Percentiles rank a stretch among this genome's conserved stretches.
Conservation (phyloP, 2,113 vertebrate genomes). For the Cebidichthys violaceus region DNA sequence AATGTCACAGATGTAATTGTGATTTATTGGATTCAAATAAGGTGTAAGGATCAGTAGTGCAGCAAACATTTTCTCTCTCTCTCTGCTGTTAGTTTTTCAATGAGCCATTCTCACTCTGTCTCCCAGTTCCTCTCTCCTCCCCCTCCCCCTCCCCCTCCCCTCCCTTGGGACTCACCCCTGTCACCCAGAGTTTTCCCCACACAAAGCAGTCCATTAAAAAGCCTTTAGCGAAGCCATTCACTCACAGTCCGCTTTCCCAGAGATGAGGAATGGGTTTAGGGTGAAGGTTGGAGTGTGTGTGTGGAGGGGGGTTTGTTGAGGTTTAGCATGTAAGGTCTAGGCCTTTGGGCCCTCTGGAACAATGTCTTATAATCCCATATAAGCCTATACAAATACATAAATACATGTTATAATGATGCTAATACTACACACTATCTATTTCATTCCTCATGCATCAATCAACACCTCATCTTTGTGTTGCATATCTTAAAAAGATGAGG, state of each 20-base stretch:
- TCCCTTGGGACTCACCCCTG: constrained; percentile 44
- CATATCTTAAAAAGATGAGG: neutral
- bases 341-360: constrained; percentile 30
- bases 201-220: constrained; percentile 78
- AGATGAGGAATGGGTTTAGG: constrained; percentile 65
- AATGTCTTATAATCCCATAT: constrained; percentile 44
- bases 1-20: constrained; percentile 9
- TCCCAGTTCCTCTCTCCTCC: neutral
- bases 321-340: constrained; percentile 53
- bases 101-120: constrained; percentile 19
- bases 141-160: neutral
- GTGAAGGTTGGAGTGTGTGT: constrained; percentile 41
- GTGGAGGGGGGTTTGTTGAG: constrained; percentile 9
- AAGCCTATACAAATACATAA: constrained; percentile 31
- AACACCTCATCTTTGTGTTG: neutral
- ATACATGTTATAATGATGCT: neutral
- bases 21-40: constrained; percentile 26
- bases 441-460: neutral
- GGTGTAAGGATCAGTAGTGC: constrained; percentile 17
- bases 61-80: constrained; percentile 10
- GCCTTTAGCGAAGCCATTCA: constrained; percentile 70
- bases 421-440: neutral
- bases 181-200: constrained; percentile 50
- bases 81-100: constrained; percentile 51
- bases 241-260: constrained; percentile 24